Evolutionary conservation across 1,140 invertebrate genomes (phyloP), one percentile per base, ranked within the genome.

Genomic region (Potamilus streckersoni): DNA sequence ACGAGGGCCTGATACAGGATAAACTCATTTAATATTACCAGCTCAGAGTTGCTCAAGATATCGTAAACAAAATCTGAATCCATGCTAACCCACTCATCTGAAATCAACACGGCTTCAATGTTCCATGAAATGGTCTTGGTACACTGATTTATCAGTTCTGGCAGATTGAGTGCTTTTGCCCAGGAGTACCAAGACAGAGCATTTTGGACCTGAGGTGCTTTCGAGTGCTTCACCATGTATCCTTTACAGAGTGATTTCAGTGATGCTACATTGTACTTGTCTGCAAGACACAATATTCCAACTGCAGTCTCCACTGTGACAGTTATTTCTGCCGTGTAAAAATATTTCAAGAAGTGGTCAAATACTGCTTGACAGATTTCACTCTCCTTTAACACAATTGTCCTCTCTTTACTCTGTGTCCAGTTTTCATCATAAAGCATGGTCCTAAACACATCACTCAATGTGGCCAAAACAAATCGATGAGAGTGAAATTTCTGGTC

Each of bases 111-210:
- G n/a, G 82, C 79, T 60, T 86, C 82, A 27, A 86, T 83, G 79
- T 90, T 90, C 88, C 88, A 90, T 4, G 88, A 83, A n/a, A 90
- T 90, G 14, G 88, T 89, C 69, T 86, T 84, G 17, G 84, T 82
- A 81, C 89, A 89, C 49, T 86, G 84, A 17, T 85, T 69, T 13
- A 86, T 80, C 55, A 90, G 81, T 14, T 83, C 81, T 2, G 81
- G 76, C 55, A 89, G 79, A 71, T 86, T 78, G 1, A 90, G 81
- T 16, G 86, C 86, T 78, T 89, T 90, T 5, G 88, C 84, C 88
- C 87, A 89, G 16, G 87, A 82, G 72, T 90, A 90, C 89, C 89
- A 90, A 23, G 80, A 82, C 49, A 90, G 74, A 20, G 88, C 88
- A 78, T 89, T 89, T 17, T 81, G 71, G 5, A 89, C 85, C 56